These are phyloP conservation scores for Urocolius indicus DNA, from an alignment of 2,113 vertebrate genomes.

Conservation along the genomic window DNA sequence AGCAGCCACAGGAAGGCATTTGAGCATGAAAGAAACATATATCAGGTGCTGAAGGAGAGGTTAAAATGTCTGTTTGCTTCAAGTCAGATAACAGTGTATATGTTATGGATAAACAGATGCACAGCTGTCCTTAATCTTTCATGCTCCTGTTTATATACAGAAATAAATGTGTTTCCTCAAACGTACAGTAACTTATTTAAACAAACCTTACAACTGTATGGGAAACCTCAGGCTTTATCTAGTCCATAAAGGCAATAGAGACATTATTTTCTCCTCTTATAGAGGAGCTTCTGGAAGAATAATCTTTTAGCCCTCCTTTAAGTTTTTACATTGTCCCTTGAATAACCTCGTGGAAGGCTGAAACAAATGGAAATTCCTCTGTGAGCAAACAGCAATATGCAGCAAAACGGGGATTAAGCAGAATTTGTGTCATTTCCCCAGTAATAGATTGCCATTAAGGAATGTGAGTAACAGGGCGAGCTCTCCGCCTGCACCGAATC, in stretches of 20 bases:
- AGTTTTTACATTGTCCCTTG: neutral
- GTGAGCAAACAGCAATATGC: neutral
- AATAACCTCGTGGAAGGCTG: slow-evolving; percentile 21
- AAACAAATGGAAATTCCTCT: slow-evolving; percentile 37
- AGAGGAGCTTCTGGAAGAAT: slow-evolving; percentile 24
- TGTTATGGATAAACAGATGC: slow-evolving; percentile 4
- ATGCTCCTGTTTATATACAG: slow-evolving; percentile 34
- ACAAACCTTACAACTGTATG: neutral
- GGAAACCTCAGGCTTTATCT: slow-evolving; percentile 35
- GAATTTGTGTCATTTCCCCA: slow-evolving; percentile 3
- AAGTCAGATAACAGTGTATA: slow-evolving; percentile 37
- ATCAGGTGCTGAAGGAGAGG: slow-evolving; percentile 48
- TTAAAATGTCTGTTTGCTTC: slow-evolving; percentile 27
- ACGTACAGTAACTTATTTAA: slow-evolving; percentile 45
- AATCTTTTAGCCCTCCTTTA: neutral
- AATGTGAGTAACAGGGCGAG: neutral
- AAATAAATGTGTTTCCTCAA: slow-evolving; percentile 58
- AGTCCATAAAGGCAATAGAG: neutral
- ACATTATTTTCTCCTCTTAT: neutral
- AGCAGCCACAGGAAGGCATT: neutral
- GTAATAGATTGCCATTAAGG: slow-evolving; percentile 8
- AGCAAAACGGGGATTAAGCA: slow-evolving; percentile 14
- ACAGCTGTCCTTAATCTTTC: slow-evolving; percentile 56
- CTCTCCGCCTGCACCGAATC: neutral
- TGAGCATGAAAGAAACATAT: neutral